phyloP scores from a whole-genome alignment of 35 echinoderm and acorn worm genomes.

The Eucidaris tribuloides region DNA sequence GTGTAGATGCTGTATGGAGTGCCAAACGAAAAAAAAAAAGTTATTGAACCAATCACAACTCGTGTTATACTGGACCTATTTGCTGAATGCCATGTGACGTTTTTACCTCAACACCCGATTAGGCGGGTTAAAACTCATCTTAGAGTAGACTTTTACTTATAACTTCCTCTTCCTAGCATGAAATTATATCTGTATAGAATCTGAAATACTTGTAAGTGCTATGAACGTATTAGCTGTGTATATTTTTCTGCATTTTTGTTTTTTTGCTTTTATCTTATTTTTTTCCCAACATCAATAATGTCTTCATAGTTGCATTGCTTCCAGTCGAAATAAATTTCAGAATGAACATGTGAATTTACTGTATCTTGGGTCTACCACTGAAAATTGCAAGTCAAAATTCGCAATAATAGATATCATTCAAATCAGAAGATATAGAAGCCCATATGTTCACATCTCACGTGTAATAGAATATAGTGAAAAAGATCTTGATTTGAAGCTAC shows the following conservation, averaged over 20 bases:
- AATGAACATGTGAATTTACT: not conserved
- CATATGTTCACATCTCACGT: too few relatives aligned
- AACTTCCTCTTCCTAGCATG: not conserved
- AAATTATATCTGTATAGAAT: conserved; percentile 22
- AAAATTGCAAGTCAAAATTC: not conserved
- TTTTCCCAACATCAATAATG: not conserved
- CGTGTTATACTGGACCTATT: not conserved
- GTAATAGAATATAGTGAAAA: too few relatives aligned
- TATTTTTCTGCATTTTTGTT: not conserved
- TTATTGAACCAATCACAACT: too few relatives aligned
- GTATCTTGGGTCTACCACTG: not conserved
- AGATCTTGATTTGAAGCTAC: too few relatives aligned
- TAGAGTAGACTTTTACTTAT: not conserved
- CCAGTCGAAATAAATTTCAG: not conserved
- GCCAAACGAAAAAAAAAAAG: too few relatives aligned
- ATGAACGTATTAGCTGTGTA: too few relatives aligned
- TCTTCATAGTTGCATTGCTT: not conserved
- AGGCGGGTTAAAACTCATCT: not conserved
- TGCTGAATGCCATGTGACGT: not conserved
- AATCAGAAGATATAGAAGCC: too few relatives aligned
- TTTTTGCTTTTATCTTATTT: not conserved
- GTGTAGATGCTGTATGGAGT: too few relatives aligned
- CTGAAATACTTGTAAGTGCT: conserved; percentile 36
- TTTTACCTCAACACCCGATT: not conserved
- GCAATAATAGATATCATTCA: not conserved